These are phyloP conservation scores for Micronycteris hirsuta DNA, from an alignment of 2,113 vertebrate genomes.

Conservation along the genomic window DNA sequence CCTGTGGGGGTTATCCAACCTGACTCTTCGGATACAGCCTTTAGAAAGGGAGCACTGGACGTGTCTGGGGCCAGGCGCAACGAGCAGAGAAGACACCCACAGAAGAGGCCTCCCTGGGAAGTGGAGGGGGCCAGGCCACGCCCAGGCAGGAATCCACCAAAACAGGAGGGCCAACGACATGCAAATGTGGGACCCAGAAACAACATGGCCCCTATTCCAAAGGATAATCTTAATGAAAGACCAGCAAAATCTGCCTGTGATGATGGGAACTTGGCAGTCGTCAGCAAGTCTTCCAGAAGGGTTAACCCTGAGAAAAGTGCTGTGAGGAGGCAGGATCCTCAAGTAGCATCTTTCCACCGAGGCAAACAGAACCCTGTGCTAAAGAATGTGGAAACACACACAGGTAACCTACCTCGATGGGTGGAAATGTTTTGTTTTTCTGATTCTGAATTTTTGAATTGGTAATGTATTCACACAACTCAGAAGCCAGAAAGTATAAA, in stretches of 20 bases:
- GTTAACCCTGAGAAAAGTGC: conserved; percentile 73
- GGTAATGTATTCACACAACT: background rate
- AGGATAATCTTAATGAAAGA: conserved; percentile 79
- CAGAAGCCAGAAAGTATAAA: conserved; percentile 23
- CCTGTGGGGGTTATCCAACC: conserved; percentile 75
- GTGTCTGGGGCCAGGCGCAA: conserved; percentile 71
- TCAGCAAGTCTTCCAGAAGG: conserved; percentile 69
- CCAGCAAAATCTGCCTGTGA: conserved; percentile 71
- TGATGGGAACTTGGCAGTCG: conserved; percentile 60
- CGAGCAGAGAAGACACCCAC: conserved; percentile 78
- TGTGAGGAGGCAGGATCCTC: conserved; percentile 82
- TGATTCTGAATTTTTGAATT: background rate
- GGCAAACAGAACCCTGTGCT: conserved; percentile 86
- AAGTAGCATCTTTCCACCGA: conserved; percentile 80
- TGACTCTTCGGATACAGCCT: conserved; percentile 78
- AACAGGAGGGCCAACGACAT: conserved; percentile 77
- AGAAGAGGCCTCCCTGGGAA: conserved; percentile 80
- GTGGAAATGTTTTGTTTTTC: background rate
- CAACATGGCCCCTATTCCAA: conserved; percentile 67
- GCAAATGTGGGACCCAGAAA: conserved; percentile 71
- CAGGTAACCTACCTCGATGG: conserved; percentile 81
- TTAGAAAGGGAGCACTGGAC: conserved; percentile 76
- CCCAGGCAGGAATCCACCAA: conserved; percentile 80
- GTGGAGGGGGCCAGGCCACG: conserved; percentile 82
- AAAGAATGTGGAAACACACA: conserved; percentile 96